These are phyloP conservation scores for Seriola quinqueradiata DNA, from an alignment of 2,113 vertebrate genomes.

Conservation along the genomic window DNA sequence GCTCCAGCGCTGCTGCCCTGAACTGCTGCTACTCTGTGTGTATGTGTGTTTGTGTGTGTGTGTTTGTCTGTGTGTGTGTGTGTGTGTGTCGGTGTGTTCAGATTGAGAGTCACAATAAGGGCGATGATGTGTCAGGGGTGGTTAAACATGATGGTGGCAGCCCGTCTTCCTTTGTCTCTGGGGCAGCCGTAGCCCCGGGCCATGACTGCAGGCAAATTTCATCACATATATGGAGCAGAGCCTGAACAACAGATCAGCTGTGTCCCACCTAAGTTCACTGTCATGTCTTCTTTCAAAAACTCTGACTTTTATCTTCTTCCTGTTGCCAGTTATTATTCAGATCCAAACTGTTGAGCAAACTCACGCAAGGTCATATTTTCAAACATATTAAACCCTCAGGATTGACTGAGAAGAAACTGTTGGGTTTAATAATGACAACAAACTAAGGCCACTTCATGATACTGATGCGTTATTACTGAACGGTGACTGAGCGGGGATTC, in stretches of 20 bases:
- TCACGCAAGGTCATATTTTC: not conserved
- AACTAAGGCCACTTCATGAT: too few species aligned
- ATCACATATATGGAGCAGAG: slow-evolving; percentile 69
- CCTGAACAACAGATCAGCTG: slow-evolving; percentile 53
- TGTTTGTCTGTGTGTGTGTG: slow-evolving; percentile 28
- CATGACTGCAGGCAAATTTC: slow-evolving; percentile 74
- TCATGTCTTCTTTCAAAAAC: not conserved
- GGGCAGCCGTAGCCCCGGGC: slow-evolving; percentile 74
- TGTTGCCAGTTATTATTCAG: not conserved
- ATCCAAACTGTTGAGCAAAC: not conserved
- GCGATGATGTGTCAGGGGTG: slow-evolving; percentile 82
- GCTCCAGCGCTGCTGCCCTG: slow-evolving; percentile 70
- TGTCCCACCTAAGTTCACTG: not conserved
- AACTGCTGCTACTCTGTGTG: slow-evolving; percentile 56
- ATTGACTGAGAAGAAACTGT: not conserved
- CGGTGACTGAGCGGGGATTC: too few species aligned
- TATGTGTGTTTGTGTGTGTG: slow-evolving; percentile 31
- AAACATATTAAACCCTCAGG: not conserved
- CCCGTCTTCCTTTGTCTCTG: slow-evolving; percentile 75
- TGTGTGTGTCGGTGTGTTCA: slow-evolving; percentile 59
- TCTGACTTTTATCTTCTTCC: not conserved
- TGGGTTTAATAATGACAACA: not conserved
- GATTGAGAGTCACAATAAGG: slow-evolving; percentile 79
- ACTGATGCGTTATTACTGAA: too few species aligned
- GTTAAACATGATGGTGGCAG: slow-evolving; percentile 84